Evolutionary conservation across 2,888 invertebrate genomes (phyloP).

Genomic region (Lithophane leautieri): DNA sequence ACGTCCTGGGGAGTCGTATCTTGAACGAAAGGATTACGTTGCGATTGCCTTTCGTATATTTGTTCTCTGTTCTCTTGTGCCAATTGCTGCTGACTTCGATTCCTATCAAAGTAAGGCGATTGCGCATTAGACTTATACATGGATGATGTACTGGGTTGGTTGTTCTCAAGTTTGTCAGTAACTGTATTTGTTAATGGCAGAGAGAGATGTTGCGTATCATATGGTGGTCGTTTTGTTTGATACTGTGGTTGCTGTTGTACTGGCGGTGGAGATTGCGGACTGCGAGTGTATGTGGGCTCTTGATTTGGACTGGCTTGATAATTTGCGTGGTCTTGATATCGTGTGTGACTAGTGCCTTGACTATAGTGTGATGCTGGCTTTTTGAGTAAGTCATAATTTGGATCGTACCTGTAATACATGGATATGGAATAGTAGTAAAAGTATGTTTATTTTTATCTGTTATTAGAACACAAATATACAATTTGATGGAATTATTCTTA

Average conservation of each 20-base stretch:
- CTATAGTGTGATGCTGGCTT: slow-evolving; percentile 89
- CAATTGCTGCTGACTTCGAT: slow-evolving; percentile 77
- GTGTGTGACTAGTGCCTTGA: slow-evolving; percentile 84
- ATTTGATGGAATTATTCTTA: slow-evolving; percentile 71
- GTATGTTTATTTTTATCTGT: slow-evolving; percentile 12
- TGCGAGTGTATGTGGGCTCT: slow-evolving; percentile 89
- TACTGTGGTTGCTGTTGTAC: slow-evolving; percentile 80
- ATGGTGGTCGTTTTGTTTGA: slow-evolving; percentile 81
- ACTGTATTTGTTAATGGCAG: slow-evolving; percentile 85
- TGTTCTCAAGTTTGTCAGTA: slow-evolving; percentile 82
- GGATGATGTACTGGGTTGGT: slow-evolving; percentile 80
- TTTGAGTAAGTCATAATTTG: slow-evolving; percentile 89
- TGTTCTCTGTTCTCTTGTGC: slow-evolving; percentile 78
- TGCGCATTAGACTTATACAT: slow-evolving; percentile 86
- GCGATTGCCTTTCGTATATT: slow-evolving; percentile 81
- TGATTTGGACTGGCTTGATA: slow-evolving; percentile 82
- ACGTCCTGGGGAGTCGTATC: slow-evolving; percentile 77
- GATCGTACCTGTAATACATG: slow-evolving; percentile 87
- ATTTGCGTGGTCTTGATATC: slow-evolving; percentile 84
- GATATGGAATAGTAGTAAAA: slow-evolving; percentile 36
- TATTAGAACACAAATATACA: background rate
- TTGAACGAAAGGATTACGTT: slow-evolving; percentile 84
- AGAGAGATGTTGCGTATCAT: slow-evolving; percentile 87
- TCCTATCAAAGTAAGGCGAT: slow-evolving; percentile 89
- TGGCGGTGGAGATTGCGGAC: slow-evolving; percentile 86